phyloP scores from a whole-genome alignment of 2,888 invertebrate genomes.

The Gymnoscelis rufifasciata region DNA sequence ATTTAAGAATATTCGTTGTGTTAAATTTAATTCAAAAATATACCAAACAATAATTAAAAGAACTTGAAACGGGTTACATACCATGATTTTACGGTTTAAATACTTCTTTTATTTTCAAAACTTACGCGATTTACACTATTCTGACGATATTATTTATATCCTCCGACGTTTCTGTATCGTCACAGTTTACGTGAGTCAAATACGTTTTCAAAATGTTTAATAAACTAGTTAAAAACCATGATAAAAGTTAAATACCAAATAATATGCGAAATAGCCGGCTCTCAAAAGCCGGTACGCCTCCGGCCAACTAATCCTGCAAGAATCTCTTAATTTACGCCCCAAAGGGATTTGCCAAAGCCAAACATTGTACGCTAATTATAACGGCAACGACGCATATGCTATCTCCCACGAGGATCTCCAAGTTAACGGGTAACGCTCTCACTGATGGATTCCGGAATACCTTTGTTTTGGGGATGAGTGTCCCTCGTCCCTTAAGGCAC shows the following conservation, averaged over 20 bases:
- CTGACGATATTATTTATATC: too few relatives aligned
- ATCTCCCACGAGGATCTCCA: constrained; percentile 70
- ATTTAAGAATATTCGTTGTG: too few relatives aligned
- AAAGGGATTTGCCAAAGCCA: constrained; percentile 77
- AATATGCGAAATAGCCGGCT: constrained; percentile 1
- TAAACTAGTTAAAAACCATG: neutral
- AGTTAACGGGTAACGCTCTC: constrained; percentile 56
- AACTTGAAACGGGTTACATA: too few relatives aligned
- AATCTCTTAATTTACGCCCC: constrained; percentile 79
- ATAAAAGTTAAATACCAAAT: neutral
- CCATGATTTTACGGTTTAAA: too few relatives aligned
- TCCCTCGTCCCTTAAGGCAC: constrained; percentile 1
- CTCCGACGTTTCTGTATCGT: too few relatives aligned
- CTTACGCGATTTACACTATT: too few relatives aligned
- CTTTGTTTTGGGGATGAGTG: neutral
- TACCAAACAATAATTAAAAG: too few relatives aligned
- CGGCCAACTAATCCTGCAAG: constrained; percentile 36
- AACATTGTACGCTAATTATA: constrained; percentile 80
- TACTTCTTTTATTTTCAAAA: too few relatives aligned
- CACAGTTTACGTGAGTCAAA: too few relatives aligned
- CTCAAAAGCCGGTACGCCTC: constrained; percentile 4
- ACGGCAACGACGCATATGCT: constrained; percentile 67
- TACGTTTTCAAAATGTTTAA: too few relatives aligned
- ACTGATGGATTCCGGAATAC: constrained; percentile 20
- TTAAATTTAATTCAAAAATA: too few relatives aligned